Conservation (phyloP, 2,797 vertebrate genomes). For the Falco naumanni region DNA sequence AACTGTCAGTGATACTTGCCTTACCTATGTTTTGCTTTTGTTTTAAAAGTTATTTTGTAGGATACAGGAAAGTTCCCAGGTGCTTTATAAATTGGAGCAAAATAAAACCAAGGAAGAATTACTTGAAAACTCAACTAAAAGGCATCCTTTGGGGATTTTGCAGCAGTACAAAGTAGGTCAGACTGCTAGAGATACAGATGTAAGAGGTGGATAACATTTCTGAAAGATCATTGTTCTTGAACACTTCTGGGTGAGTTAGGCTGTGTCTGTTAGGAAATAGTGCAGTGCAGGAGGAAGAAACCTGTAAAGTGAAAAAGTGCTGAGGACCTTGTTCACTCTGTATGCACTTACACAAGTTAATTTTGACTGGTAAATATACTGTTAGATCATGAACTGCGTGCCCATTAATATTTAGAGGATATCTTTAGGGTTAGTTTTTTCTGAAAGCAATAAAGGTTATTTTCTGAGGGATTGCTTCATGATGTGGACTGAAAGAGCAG, state of each 20-base stretch:
- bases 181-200: not conserved
- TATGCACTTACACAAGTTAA: not conserved
- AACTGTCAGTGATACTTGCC: not conserved
- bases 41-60: conserved; percentile 86
- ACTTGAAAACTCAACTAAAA: not conserved
- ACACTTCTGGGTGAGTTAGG: not conserved
- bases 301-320: not conserved
- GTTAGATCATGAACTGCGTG: not conserved
- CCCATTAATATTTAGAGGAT: not conserved
- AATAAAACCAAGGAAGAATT: conserved; percentile 59
- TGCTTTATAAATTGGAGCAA: conserved; percentile 84
- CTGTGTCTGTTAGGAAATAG: not conserved
- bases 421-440: not conserved
- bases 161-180: conserved; percentile 77
- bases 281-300: not conserved
- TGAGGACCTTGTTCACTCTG: not conserved
- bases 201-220: not conserved
- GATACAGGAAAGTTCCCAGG: conserved; percentile 89
- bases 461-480: not conserved
- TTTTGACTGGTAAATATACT: not conserved
- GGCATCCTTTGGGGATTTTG: conserved; percentile 64
- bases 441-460: not conserved
- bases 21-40: not conserved
- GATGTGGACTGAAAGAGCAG: not conserved
- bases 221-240: not conserved